Base-by-base conservation (phyloP, 2,888 invertebrate genomes). In the Acronicta psi region DNA sequence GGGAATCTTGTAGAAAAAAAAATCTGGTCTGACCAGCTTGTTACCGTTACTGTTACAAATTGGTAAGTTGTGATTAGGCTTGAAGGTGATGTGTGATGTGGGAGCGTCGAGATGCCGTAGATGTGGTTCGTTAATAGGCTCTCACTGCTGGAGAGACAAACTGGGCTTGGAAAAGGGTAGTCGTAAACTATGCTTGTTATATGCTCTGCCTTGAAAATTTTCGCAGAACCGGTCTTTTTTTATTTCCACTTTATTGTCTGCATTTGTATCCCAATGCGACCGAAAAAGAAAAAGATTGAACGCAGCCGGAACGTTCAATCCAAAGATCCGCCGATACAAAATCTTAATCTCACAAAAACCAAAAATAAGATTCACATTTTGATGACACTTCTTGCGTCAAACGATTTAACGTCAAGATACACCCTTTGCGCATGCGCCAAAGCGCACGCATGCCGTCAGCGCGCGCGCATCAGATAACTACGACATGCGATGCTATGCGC, bases 381-480 rank as follows among this genome's bases (percentile, higher is more conserved):
- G 54, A 55, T 65, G 55, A 69, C 67, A 67, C 75, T 63, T 55
- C 66, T 34, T 61, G 66, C 66, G 69, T 61, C 68, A 76, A 71
- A 69, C 75, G 83, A 84, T 85, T 72, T 64, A 77, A 77, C 75
- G 76, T 75, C 67, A 56, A 69, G 79, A 79, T 80, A 77, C 60
- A 61, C 67, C 67, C 66, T 64, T 61, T 69, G 69, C 79, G 81
- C 79, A 81, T 81, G 83, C 80, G 81, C 65, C 52, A 46, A 73
- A 80, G 84, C 83, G 69, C 83, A 83, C 84, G 88, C 87, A 86
- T 77, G 77, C 79, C 75, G 84, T 79, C 75, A 72, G 75, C 79
- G 81, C 79, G 77, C 72, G 69, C 75, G 73, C 81, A 89, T 89
- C 89, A 78, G 89, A 89, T 90, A 90, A 80, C 80, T 69, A 66